Evolutionary conservation across 2,888 invertebrate species (phyloP).

Genomic region (Lamellibrachia columna): DNA sequence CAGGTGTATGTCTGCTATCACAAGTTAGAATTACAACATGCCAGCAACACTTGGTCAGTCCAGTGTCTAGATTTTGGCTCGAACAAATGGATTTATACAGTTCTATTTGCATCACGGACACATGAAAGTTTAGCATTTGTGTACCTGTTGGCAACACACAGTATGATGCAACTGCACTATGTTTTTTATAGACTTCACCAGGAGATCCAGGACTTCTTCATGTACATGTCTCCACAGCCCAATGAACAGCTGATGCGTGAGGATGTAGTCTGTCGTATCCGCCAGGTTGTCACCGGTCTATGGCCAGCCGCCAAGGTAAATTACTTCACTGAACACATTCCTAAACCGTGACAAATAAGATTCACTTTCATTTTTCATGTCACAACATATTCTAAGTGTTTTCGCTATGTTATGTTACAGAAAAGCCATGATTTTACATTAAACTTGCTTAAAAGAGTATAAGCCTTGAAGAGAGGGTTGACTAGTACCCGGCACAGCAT

Average conservation of each 20-base stretch:
- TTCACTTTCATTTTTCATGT: too few relatives aligned
- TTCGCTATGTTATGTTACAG: too few relatives aligned
- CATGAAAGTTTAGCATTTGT: neutral
- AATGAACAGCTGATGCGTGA: constrained; percentile 38
- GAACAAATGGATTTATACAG: neutral
- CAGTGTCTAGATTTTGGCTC: neutral
- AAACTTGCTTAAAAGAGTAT: too few relatives aligned
- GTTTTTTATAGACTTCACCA: constrained; percentile 46
- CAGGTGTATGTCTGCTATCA: neutral
- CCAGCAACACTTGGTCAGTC: neutral
- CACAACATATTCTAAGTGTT: too few relatives aligned
- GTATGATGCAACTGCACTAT: neutral
- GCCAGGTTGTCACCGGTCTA: constrained; percentile 33
- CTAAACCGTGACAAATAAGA: neutral
- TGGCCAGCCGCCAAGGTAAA: constrained; percentile 41
- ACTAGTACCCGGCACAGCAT: too few relatives aligned
- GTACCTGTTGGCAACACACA: neutral
- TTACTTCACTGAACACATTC: neutral
- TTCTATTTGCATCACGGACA: neutral
- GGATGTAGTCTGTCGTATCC: constrained; percentile 38
- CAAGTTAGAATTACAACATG: neutral
- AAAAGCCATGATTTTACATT: too few relatives aligned
- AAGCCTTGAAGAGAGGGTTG: too few relatives aligned
- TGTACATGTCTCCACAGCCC: constrained; percentile 41
- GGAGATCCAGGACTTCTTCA: constrained; percentile 41